Evolutionary conservation across 1,140 invertebrate genomes (phyloP).

Genomic region (Ostrea edulis): DNA sequence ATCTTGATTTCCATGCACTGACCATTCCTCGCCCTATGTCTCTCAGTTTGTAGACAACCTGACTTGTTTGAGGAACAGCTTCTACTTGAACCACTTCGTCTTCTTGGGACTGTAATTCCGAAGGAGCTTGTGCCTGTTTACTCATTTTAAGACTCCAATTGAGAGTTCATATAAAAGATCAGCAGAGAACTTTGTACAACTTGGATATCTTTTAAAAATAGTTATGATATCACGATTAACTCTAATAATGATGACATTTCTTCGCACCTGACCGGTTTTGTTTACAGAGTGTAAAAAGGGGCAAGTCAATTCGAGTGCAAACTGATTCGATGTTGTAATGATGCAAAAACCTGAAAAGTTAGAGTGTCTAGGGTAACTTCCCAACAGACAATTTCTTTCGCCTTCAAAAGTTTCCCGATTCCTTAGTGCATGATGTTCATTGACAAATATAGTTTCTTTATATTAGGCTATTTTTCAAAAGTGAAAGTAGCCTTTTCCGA

Average conservation of each 20-base stretch:
- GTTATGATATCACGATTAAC: not conserved
- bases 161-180: not conserved
- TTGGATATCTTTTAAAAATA: not conserved
- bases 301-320: not conserved
- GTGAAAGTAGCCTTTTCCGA: no score
- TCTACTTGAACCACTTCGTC: conserved; percentile 30
- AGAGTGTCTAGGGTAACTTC: no score
- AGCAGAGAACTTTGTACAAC: no score
- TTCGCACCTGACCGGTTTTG: no score
- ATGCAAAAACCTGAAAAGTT: no score
- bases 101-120: not conserved
- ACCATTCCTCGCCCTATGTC: conserved; percentile 54
- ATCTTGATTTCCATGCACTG: conserved; percentile 53
- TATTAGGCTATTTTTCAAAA: no score
- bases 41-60: conserved; percentile 61
- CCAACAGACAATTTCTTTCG: no score
- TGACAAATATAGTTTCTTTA: no score
- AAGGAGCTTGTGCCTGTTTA: not conserved
- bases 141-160: not conserved
- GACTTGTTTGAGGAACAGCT: not conserved
- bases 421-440: no score
- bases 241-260: not conserved
- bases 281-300: not conserved
- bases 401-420: no score
- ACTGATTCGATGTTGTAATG: not conserved